Evolutionary conservation across 2,113 vertebrate genomes (phyloP).

Genomic region (Alces alces): DNA sequence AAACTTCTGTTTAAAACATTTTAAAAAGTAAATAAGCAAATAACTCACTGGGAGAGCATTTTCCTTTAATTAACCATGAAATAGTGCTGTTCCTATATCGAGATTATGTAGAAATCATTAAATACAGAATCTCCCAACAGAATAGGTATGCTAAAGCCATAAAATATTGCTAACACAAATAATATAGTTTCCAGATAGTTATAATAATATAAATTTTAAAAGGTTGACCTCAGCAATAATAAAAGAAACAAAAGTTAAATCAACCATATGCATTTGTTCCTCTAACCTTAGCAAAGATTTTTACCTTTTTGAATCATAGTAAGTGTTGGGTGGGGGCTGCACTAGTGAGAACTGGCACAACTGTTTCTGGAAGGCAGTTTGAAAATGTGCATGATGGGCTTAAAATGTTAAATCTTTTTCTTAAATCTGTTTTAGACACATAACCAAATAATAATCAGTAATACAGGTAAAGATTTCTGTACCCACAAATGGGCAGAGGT

Average conservation of each 20-base stretch:
- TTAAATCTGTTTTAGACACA: background rate
- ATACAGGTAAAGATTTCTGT: background rate
- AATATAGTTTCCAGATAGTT: background rate
- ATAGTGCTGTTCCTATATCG: background rate
- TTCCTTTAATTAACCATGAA: background rate
- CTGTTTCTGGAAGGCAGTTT: background rate
- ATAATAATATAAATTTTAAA: background rate
- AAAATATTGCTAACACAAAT: background rate
- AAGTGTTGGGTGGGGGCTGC: background rate
- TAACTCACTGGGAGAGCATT: background rate
- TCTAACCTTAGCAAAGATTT: background rate
- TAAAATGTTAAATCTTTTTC: background rate
- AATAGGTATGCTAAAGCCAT: background rate
- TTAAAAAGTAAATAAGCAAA: background rate
- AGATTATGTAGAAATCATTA: background rate
- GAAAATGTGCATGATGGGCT: background rate
- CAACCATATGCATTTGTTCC: background rate
- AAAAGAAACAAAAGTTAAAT: background rate
- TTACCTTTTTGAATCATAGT: background rate
- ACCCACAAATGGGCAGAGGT: background rate
- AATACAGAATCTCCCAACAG: background rate
- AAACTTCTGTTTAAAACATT: background rate
- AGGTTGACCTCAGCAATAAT: background rate
- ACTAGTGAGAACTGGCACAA: background rate
- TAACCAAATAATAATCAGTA: background rate